Percentiles rank a stretch among this genome's conserved stretches.
phyloP scores from a whole-genome alignment of 2,797 vertebrate species.

The Paramormyrops hopkinsi region DNA sequence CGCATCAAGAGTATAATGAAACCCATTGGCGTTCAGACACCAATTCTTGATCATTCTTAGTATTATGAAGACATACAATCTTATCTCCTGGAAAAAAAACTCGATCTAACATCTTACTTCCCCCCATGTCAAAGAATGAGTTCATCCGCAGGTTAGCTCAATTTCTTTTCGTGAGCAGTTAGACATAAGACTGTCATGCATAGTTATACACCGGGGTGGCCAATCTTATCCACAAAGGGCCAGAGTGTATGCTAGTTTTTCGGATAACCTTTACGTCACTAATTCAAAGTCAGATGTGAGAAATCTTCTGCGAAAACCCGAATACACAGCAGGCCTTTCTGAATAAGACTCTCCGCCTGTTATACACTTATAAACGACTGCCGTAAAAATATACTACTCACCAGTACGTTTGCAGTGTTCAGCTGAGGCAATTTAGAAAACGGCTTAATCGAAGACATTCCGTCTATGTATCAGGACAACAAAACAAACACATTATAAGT shows the following conservation, averaged over 20 bases:
- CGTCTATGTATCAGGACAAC: not conserved
- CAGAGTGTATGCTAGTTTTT: not conserved
- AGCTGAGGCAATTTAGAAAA: constrained; percentile 15
- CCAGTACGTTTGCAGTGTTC: constrained; percentile 21
- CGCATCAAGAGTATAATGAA: not conserved
- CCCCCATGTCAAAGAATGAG: not conserved
- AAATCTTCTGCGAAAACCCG: not conserved
- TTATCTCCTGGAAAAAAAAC: not conserved
- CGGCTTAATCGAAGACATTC: constrained; percentile 10
- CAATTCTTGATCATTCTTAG: not conserved
- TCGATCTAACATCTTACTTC: not conserved
- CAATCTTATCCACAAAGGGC: not conserved
- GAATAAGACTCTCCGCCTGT: not conserved
- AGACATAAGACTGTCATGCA: not conserved
- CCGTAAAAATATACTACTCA: not conserved
- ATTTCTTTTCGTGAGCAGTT: not conserved
- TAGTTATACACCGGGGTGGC: not conserved
- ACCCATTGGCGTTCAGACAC: not conserved
- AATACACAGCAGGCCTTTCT: not conserved
- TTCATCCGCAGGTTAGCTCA: not conserved
- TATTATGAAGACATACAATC: not conserved
- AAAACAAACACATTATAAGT: not conserved
- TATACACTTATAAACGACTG: not conserved
- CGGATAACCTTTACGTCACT: not conserved
- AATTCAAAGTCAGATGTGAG: not conserved